phyloP scores from a whole-genome alignment of 2,797 vertebrate species.

The Phoxinus dragarum region DNA sequence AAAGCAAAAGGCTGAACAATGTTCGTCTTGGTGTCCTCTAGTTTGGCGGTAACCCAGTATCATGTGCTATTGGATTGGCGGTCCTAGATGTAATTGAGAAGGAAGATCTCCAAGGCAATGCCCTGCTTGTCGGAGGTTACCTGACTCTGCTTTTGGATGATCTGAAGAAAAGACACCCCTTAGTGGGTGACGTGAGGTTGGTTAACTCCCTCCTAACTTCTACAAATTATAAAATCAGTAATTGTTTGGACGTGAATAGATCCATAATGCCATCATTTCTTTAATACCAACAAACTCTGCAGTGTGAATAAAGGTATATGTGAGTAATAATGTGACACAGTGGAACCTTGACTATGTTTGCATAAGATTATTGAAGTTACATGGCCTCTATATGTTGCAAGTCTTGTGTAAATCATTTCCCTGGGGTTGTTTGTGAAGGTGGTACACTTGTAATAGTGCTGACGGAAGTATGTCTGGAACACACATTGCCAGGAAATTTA shows the following conservation, averaged over 20 bases:
- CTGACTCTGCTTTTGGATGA: constrained; percentile 82
- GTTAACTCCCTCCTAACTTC: background rate
- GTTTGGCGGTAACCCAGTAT: constrained; percentile 98
- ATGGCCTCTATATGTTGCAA: constrained; percentile 17
- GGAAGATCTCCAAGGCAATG: constrained; percentile 92
- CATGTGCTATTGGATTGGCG: constrained; percentile 92
- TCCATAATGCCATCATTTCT: background rate
- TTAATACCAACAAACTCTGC: background rate
- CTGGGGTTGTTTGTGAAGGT: constrained; percentile 6
- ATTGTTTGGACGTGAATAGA: background rate
- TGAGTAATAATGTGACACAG: background rate
- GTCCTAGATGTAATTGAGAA: constrained; percentile 91
- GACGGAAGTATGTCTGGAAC: constrained; percentile 5
- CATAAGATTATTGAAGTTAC: constrained; percentile 13
- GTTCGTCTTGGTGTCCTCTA: constrained; percentile 61
- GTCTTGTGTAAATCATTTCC: constrained; percentile 37
- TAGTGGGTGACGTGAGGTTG: constrained; percentile 95
- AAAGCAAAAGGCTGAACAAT: constrained; percentile 10
- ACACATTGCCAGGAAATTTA: background rate
- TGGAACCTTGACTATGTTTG: constrained; percentile 33
- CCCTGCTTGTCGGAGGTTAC: constrained; percentile 85
- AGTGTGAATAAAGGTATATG: background rate
- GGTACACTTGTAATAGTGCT: background rate
- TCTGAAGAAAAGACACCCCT: constrained; percentile 86
- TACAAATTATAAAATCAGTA: background rate